phyloP scores from a whole-genome alignment of 2,113 vertebrate species.

The Odontophorus gujanensis region DNA sequence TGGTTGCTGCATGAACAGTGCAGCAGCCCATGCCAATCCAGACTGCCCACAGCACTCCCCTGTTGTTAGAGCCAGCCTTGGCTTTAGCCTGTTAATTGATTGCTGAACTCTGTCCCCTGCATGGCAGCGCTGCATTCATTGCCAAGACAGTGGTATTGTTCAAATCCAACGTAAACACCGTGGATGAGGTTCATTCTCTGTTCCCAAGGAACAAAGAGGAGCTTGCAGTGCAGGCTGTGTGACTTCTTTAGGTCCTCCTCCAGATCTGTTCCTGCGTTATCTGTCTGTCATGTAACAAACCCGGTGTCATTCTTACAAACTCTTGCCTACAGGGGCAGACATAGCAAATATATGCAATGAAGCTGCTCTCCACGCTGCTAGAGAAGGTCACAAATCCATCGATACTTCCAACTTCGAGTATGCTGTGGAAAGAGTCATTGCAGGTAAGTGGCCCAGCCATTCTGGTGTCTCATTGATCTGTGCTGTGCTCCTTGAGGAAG shows the following conservation, averaged over 20 bases:
- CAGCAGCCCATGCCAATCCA: background rate
- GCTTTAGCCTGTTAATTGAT: background rate
- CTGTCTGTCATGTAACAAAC: background rate
- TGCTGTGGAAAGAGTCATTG: conserved; percentile 93
- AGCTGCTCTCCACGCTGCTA: conserved; percentile 92
- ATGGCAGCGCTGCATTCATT: background rate
- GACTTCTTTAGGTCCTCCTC: background rate
- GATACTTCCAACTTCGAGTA: conserved; percentile 94
- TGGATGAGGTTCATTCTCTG: background rate
- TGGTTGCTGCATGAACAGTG: background rate
- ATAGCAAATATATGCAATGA: conserved; percentile 98
- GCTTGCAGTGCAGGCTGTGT: background rate
- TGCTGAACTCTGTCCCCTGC: conserved; percentile 2
- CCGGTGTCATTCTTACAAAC: background rate
- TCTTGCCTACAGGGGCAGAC: conserved; percentile 87
- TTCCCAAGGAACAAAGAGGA: conserved; percentile 25
- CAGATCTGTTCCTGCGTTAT: background rate
- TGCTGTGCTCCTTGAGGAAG: background rate
- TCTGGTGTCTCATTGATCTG: background rate
- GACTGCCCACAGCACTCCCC: background rate
- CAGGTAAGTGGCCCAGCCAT: conserved; percentile 75
- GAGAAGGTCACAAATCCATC: conserved; percentile 91
- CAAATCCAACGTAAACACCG: background rate
- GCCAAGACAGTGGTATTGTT: background rate
- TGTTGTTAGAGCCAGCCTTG: conserved; percentile 10